phyloP scores from a whole-genome alignment of 2,113 vertebrate species.

The Cairina moschata region DNA sequence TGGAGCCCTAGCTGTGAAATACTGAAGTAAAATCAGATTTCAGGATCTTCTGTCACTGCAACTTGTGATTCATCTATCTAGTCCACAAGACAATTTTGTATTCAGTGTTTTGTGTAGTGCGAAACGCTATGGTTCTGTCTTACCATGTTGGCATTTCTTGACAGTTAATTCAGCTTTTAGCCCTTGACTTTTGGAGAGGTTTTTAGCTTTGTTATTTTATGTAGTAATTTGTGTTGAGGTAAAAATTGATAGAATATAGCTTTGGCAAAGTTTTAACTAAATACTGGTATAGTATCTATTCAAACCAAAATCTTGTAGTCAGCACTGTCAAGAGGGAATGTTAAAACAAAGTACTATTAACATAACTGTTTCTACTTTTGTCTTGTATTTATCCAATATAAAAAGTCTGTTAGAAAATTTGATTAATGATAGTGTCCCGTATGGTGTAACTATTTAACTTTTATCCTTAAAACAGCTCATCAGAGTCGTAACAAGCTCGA shows the following conservation, averaged over 20 bases:
- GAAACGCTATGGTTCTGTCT: not conserved
- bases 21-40: not conserved
- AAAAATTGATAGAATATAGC: not conserved
- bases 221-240: not conserved
- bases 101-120: not conserved
- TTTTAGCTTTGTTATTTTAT: not conserved
- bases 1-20: not conserved
- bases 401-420: not conserved
- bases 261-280: not conserved
- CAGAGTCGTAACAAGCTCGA: conserved; percentile 92
- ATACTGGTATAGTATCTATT: not conserved
- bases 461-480: conserved; percentile 83
- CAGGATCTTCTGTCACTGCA: not conserved
- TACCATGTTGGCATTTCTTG: not conserved
- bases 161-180: not conserved
- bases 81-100: not conserved
- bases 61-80: not conserved
- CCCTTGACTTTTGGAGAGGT: not conserved
- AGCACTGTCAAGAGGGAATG: not conserved
- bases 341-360: not conserved
- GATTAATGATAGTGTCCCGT: not conserved
- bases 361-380: not conserved
- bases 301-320: not conserved
- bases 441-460: not conserved
- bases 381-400: not conserved